Evolutionary conservation across 2,888 invertebrate genomes (phyloP).

Genomic region (Torymus aiolomorphi): DNA sequence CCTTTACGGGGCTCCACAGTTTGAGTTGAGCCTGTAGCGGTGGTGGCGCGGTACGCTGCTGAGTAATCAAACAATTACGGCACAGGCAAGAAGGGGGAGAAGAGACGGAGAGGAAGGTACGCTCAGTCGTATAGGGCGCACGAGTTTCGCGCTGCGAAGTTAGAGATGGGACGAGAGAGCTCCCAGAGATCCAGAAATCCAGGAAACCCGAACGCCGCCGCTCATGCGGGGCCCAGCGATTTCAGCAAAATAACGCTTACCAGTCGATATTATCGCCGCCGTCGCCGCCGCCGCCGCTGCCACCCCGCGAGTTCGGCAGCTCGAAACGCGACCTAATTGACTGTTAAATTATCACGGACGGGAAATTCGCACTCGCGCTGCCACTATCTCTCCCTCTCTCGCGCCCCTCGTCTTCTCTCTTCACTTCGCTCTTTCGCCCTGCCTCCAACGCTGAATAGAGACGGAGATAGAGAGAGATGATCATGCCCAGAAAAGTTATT

Average conservation of each 20-base stretch:
- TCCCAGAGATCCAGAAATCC: constrained; percentile 61
- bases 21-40: constrained; percentile 70
- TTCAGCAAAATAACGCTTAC: constrained; percentile 74
- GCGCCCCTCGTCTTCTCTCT: constrained; percentile 10
- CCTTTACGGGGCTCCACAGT: constrained; percentile 67
- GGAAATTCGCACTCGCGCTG: constrained; percentile 55
- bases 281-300: background rate
- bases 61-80: constrained; percentile 76
- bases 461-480: background rate
- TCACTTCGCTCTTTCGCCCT: constrained; percentile 21
- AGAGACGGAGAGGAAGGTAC: constrained; percentile 14
- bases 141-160: constrained; percentile 36
- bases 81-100: constrained; percentile 7
- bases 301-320: constrained; percentile 62
- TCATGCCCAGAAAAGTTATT: constrained; percentile 31
- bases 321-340: constrained; percentile 71
- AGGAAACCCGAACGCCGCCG: constrained; percentile 50
- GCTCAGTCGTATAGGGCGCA: constrained; percentile 34
- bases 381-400: background rate
- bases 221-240: constrained; percentile 65
- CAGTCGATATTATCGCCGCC: constrained; percentile 69
- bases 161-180: constrained; percentile 57
- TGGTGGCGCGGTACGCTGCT: constrained; percentile 72
- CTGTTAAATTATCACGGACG: constrained; percentile 72
- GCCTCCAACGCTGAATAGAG: background rate